phyloP scores from a whole-genome alignment of 2,797 vertebrate species.

The Silurus lanzhouensis region DNA sequence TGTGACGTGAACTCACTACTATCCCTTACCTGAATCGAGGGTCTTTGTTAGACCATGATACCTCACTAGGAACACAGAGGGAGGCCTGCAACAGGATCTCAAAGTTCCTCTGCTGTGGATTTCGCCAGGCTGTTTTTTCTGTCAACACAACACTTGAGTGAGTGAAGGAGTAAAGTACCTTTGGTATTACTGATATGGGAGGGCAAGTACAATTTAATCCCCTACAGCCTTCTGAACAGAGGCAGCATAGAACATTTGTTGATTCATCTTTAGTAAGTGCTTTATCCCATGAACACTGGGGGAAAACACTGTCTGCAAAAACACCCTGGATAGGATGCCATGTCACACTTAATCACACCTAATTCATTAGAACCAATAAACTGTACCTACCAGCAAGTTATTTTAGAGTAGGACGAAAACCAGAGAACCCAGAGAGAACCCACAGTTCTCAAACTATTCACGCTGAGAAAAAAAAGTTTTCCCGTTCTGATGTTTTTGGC shows the following conservation, averaged over 20 bases:
- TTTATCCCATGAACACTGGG: neutral
- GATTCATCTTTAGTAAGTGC: constrained; percentile 6
- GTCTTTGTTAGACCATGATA: constrained; percentile 49
- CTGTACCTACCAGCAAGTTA: neutral
- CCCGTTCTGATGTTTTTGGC: no score
- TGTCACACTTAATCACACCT: neutral
- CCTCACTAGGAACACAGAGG: constrained; percentile 42
- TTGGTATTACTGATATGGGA: constrained; percentile 69
- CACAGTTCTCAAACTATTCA: no score
- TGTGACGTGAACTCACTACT: constrained; percentile 43
- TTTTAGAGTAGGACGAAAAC: neutral
- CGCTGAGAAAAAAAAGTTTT: no score
- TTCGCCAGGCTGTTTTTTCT: constrained; percentile 70
- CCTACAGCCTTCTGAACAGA: constrained; percentile 33
- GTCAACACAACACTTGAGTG: constrained; percentile 77
- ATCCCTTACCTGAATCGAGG: constrained; percentile 55
- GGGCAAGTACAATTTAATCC: constrained; percentile 59
- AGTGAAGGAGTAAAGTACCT: constrained; percentile 71
- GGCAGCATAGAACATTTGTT: constrained; percentile 5
- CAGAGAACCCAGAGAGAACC: neutral
- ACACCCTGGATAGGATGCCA: neutral
- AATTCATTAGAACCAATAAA: neutral
- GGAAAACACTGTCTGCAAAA: neutral
- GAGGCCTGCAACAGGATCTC: constrained; percentile 68
- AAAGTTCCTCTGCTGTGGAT: constrained; percentile 63